phyloP scores from a whole-genome alignment of 2,888 invertebrate species.

The Brachyopa scutellaris region DNA sequence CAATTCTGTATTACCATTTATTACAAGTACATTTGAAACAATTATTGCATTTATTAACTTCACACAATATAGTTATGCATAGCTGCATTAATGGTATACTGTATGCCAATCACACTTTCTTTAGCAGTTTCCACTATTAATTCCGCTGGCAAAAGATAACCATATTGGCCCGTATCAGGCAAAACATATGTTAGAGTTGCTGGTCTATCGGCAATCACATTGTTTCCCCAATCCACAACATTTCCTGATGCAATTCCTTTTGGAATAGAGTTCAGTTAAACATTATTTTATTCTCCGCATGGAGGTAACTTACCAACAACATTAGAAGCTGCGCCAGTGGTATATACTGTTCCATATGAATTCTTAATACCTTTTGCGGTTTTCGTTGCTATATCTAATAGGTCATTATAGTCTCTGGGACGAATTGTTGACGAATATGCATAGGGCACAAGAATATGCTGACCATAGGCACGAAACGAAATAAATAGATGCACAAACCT shows the following conservation, averaged over 20 bases:
- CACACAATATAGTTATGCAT: no score
- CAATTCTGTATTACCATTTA: no score
- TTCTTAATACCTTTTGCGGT: conserved; percentile 82
- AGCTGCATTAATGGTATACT: conserved; percentile 73
- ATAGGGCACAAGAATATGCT: conserved; percentile 84
- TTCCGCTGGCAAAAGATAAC: conserved; percentile 87
- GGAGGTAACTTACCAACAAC: conserved; percentile 82
- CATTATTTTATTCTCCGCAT: neutral
- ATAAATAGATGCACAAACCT: conserved; percentile 82
- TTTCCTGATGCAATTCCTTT: conserved; percentile 80
- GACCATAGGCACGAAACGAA: conserved; percentile 85
- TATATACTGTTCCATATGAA: conserved; percentile 82
- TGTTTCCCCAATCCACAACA: conserved; percentile 83
- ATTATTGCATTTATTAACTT: no score
- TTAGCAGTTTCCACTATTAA: no score
- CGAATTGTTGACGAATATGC: conserved; percentile 82
- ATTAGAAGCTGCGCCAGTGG: conserved; percentile 83
- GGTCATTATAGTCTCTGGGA: conserved; percentile 81
- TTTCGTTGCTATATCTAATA: conserved; percentile 82
- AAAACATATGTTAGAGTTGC: conserved; percentile 83
- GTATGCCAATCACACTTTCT: conserved; percentile 83
- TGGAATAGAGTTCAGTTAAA: neutral
- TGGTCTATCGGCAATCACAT: conserved; percentile 81
- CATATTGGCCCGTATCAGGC: conserved; percentile 86
- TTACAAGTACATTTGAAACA: no score